Base-by-base conservation (phyloP, 2,797 vertebrate genomes). In the Hipposideros larvatus region DNA sequence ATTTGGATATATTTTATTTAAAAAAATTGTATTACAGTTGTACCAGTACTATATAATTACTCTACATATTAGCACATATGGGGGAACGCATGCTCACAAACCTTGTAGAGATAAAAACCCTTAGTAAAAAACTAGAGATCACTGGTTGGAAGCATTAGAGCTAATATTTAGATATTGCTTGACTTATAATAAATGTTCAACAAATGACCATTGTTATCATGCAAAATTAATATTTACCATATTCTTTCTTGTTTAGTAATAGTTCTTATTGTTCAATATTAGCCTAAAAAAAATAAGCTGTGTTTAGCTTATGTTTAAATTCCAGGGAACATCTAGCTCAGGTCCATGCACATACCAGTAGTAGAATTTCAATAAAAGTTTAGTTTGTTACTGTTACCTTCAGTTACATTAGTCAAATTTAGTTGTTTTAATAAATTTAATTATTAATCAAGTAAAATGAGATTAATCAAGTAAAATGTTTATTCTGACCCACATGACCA, bases 291-390 rank as follows among this genome's bases (percentile, higher is more conserved):
- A 73, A 1, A 37, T 37, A 37, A 84, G 15, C 14, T 78, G 22
- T 91, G 28, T 31, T 87, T 93, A 83, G 21, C 31, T 93, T 51
- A 84, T 61, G 31, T 93, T 95, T 79, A 87, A 77, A 53, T 77
- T 90, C 2, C 16, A 28, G 4, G 31, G 4, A 68, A 9, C 13
- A 66, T 15, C 13, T 71, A 48, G 4, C 43, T 82, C 31, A 90
- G 4, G 11, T 63, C 57, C 55, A 55, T 21, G 8, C 2, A n/a
- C 11, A 41, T 19, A 43, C 43, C 6, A 43, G 43, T 43, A 74
- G 6, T 83, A 41, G 15, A n/a, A 28, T 57, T 83, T 87, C 14
- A 53, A 53, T 91, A 22, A 84, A 82, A 37, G 24, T 71, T 87
- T 55, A 37, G 48, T 78, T 57, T 87, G 2, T 78, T 48, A 70